Conservation (phyloP, 2,113 vertebrate genomes). For the Pithys albifrons region DNA sequence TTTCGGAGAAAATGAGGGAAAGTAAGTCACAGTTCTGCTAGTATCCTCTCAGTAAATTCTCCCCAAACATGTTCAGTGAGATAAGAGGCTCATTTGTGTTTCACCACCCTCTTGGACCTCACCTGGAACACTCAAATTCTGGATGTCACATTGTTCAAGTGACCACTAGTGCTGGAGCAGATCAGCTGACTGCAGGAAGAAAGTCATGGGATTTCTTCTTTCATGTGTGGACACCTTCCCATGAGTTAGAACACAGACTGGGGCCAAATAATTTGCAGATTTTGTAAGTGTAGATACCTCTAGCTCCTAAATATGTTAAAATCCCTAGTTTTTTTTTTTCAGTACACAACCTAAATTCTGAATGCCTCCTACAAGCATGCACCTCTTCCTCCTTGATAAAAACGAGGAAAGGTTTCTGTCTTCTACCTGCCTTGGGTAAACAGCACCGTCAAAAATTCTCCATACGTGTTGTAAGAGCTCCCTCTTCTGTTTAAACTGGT, state of each 20-base stretch:
- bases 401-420: not conserved
- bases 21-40: not conserved
- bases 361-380: not conserved
- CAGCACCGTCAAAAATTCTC: not conserved
- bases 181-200: not conserved
- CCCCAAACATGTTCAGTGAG: not conserved
- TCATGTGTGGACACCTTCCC: not conserved
- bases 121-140: not conserved
- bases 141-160: not conserved
- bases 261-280: not conserved
- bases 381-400: not conserved
- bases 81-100: not conserved
- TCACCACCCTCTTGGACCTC: not conserved
- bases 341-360: not conserved
- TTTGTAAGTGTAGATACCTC: not conserved
- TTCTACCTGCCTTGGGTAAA: not conserved
- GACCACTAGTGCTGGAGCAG: not conserved
- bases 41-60: not conserved
- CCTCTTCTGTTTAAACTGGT: slow-evolving; percentile 25
- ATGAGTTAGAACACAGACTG: not conserved
- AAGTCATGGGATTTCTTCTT: not conserved
- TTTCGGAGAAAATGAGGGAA: not conserved
- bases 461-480: slow-evolving; percentile 36
- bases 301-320: not conserved
- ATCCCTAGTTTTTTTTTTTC: not conserved